A percentile compares a stretch with the other conserved stretches of the same genome.
Evolutionary conservation across 2,888 invertebrate species (phyloP).

Genomic region (Nomada hirtipes): DNA sequence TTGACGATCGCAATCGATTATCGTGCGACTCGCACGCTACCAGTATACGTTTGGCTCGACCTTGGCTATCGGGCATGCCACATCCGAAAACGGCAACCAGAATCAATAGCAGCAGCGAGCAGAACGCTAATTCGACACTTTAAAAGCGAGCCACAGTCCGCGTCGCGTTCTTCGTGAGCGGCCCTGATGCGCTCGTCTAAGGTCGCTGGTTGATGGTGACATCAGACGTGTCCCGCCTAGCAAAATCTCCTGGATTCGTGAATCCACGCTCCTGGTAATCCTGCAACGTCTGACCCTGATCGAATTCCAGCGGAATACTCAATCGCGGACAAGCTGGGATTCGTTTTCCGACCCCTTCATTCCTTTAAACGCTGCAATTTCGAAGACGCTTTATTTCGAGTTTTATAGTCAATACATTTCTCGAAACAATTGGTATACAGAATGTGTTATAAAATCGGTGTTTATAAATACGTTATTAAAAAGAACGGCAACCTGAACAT

Average conservation of each 20-base stretch:
- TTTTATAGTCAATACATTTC: too few species aligned
- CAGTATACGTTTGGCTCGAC: slow-evolving; percentile 42
- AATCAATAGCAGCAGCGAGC: slow-evolving; percentile 57
- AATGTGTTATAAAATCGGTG: too few species aligned
- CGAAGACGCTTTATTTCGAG: not conserved
- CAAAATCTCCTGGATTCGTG: slow-evolving; percentile 49
- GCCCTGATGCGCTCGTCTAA: slow-evolving; percentile 72
- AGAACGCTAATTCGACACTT: slow-evolving; percentile 73
- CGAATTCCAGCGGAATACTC: slow-evolving; percentile 54
- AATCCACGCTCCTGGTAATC: slow-evolving; percentile 53
- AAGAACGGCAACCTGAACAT: too few species aligned
- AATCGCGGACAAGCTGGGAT: slow-evolving; percentile 14
- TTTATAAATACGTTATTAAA: too few species aligned
- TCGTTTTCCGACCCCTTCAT: not conserved
- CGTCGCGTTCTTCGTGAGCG: slow-evolving; percentile 66
- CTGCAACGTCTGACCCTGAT: slow-evolving; percentile 56
- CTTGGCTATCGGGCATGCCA: slow-evolving; percentile 52
- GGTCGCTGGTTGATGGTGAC: slow-evolving; percentile 73
- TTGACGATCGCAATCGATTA: slow-evolving; percentile 40
- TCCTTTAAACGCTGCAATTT: slow-evolving; percentile 5
- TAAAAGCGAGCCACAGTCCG: slow-evolving; percentile 74
- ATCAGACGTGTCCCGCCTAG: slow-evolving; percentile 74
- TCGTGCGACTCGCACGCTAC: slow-evolving; percentile 34
- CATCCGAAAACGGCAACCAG: slow-evolving; percentile 55
- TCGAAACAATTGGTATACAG: too few species aligned